phyloP scores from a whole-genome alignment of 2,888 invertebrate species.

The Ormia ochracea region DNA sequence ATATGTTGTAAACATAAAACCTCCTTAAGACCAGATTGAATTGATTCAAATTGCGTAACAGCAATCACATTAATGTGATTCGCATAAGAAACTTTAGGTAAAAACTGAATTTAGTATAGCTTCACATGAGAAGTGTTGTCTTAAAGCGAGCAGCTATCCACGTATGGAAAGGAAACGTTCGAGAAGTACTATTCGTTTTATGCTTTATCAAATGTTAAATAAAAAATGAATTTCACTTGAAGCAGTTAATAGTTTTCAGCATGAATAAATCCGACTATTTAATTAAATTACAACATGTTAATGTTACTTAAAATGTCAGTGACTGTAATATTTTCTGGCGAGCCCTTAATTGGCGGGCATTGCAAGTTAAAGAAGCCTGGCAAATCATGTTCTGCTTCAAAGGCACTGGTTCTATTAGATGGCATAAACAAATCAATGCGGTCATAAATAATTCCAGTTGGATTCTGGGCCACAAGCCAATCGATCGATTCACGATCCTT shows the following conservation, averaged over 20 bases:
- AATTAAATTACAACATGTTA: slow-evolving; percentile 57
- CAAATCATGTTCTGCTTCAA: slow-evolving; percentile 68
- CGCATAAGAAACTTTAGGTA: no score
- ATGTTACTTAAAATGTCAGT: slow-evolving; percentile 70
- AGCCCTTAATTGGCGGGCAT: slow-evolving; percentile 63
- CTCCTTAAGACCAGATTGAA: no score
- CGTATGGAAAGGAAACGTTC: no score
- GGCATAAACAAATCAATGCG: slow-evolving; percentile 82
- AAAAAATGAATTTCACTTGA: neutral
- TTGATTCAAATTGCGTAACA: no score
- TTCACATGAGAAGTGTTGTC: no score
- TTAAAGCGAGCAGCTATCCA: no score
- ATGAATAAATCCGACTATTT: neutral
- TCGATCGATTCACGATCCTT: slow-evolving; percentile 90
- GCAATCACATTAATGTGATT: no score
- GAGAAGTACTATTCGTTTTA: no score
- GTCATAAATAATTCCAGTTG: slow-evolving; percentile 97
- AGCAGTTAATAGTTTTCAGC: neutral
- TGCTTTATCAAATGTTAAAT: no score
- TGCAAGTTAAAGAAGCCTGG: slow-evolving; percentile 71
- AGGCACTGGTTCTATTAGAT: slow-evolving; percentile 66
- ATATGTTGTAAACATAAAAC: no score
- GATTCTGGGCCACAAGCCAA: slow-evolving; percentile 88
- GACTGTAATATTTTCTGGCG: slow-evolving; percentile 66
- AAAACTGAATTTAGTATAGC: no score